Evolutionary conservation across 2,888 invertebrate species (phyloP).

Genomic region (Sphaerophoria rueppellii): DNA sequence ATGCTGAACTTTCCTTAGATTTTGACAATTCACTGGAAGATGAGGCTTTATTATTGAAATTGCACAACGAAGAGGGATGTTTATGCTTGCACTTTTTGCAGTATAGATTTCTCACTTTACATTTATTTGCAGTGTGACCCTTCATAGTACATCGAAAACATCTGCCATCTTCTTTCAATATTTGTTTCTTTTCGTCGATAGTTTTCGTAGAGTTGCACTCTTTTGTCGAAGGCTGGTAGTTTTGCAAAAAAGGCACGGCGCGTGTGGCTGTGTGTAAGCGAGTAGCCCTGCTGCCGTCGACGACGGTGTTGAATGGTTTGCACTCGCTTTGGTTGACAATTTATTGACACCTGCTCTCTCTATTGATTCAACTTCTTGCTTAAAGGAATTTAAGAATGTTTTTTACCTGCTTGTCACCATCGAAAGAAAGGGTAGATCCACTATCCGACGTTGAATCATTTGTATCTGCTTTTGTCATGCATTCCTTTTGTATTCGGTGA

Average conservation of each 20-base stretch:
- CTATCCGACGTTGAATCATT: slow-evolving; percentile 1
- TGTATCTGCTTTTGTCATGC: neutral
- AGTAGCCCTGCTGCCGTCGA: slow-evolving; percentile 5
- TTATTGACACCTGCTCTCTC: slow-evolving; percentile 2
- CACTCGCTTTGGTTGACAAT: neutral
- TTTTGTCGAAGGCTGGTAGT: neutral
- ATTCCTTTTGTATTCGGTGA: slow-evolving; percentile 24
- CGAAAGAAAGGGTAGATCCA: slow-evolving; percentile 23
- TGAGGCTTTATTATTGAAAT: neutral
- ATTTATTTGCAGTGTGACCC: neutral
- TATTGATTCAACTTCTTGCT: slow-evolving; percentile 10
- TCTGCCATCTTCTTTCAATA: slow-evolving; percentile 3
- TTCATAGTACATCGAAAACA: slow-evolving; percentile 22
- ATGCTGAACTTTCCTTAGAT: slow-evolving; percentile 3
- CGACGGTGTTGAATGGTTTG: neutral
- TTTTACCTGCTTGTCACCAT: slow-evolving; percentile 26
- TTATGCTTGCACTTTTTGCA: slow-evolving; percentile 7
- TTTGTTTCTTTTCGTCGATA: neutral
- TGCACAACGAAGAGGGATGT: neutral
- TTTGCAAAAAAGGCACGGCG: neutral
- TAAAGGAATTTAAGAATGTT: slow-evolving; percentile 13
- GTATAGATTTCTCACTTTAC: slow-evolving; percentile 4
- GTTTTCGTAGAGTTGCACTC: slow-evolving; percentile 4
- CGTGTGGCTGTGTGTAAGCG: neutral
- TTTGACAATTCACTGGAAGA: neutral